Conservation (phyloP, 2,113 vertebrate genomes). For the Vimba vimba region DNA sequence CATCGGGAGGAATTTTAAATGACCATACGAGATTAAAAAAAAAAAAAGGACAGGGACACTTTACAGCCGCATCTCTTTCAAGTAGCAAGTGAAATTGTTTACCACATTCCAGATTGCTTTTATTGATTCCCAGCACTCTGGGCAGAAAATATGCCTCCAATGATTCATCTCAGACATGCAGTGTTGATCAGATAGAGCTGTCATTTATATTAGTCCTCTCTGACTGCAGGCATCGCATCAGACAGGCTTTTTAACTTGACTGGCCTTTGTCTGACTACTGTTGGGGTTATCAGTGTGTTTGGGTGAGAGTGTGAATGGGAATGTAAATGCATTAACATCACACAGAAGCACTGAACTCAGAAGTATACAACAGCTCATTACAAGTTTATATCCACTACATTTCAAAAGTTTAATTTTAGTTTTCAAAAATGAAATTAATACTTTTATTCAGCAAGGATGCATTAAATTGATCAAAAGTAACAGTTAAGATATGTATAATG, state of each 20-base stretch:
- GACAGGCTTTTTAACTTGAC: neutral
- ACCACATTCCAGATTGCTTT: conserved; percentile 70
- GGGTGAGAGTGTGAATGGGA: neutral
- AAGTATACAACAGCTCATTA: neutral
- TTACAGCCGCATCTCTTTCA: conserved; percentile 41
- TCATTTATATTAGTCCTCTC: conserved; percentile 43
- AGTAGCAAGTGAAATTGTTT: conserved; percentile 62
- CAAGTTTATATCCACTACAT: too few relatives aligned
- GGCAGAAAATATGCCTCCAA: conserved; percentile 57
- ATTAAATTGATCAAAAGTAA: neutral
- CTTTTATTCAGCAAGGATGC: neutral
- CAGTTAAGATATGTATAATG: neutral
- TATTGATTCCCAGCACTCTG: conserved; percentile 65
- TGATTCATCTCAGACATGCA: conserved; percentile 63
- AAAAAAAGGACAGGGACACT: conserved; percentile 25
- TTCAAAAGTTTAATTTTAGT: too few relatives aligned
- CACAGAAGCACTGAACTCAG: neutral
- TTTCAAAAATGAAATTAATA: neutral
- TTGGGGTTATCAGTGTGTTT: neutral
- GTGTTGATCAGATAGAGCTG: conserved; percentile 41
- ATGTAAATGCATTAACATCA: neutral
- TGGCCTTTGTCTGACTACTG: conserved; percentile 3
- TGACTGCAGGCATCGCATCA: neutral
- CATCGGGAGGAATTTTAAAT: neutral
- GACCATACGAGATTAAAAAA: neutral